Evolutionary conservation across 2,888 invertebrate genomes (phyloP), one percentile per base, ranked within the genome.

Genomic region (Mesorhabditis sp.): DNA sequence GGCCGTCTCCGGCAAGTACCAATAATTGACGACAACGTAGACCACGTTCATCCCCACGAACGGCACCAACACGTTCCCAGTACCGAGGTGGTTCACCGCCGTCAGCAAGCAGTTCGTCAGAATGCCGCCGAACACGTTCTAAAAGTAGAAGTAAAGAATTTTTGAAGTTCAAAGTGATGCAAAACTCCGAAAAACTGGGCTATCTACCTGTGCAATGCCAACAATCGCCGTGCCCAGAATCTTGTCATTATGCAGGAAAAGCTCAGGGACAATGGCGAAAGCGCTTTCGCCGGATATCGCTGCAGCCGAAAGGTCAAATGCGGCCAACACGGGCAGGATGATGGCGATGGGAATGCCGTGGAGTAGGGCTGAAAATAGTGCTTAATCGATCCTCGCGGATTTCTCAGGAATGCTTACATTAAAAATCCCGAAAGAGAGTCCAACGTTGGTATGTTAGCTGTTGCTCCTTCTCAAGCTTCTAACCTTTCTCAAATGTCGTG

Each of bases 271-370:
- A 42, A 83, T 76, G 13, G 81, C 77, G 67, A 79, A 82, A 2
- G 83, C 83, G 42, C 80, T 75, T 72, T 81, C 83, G 13, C 82
- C 82, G 58, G 81, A 77, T 41, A 83, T 74, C 61, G 82, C 83
- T 3, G 83, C 83, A n/a, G 75, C 75, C 6, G 77, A 80, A 10
- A 83, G 73, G 72, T 83, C 83, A 5, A 82, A 15, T 6, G 83
- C 69, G 15, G 83, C 82, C 13, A 83, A 67, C 45, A 77, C 58
- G 41, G 81, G 79, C 4, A 80, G 72, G 50, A 74, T 70, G 50
- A 69, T 62, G 10, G 70, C 68, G 7, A 72, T 58, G 28, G 74
- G 72, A 43, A 73, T 66, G 28, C 72, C 73, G 65, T 66, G 71
- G n/a, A 73, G 63, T 15, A 61, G n/a, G 13, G 50, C 69, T 70